A percentile compares a stretch with the other conserved stretches of the same genome.
Conservation (phyloP, 2,888 invertebrate genomes). For the Salticus scenicus region DNA sequence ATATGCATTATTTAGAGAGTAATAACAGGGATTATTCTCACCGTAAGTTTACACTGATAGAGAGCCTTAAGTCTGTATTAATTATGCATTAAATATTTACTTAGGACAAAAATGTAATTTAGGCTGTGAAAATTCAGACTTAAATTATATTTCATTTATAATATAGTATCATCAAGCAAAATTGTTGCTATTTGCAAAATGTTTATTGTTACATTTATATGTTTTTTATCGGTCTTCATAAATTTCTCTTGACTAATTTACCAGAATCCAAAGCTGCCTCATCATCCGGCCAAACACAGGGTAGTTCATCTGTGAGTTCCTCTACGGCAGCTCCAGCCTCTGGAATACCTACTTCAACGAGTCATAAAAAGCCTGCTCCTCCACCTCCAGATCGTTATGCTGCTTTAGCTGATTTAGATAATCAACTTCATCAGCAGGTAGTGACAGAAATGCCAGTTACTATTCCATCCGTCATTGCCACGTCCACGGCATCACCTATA, state of each 20-base stretch:
- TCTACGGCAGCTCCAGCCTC: not conserved
- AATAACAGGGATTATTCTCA: no score
- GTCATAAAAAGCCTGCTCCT: conserved; percentile 61
- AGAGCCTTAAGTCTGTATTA: no score
- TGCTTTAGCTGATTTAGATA: conserved; percentile 62
- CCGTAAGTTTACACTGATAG: no score
- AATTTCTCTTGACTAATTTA: not conserved
- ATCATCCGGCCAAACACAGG: conserved; percentile 34
- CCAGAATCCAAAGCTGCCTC: conserved; percentile 17
- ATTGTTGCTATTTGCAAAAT: no score
- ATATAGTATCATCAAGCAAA: no score
- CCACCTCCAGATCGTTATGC: conserved; percentile 68
- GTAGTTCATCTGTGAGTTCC: conserved; percentile 33
- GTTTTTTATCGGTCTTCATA: not conserved
- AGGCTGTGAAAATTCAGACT: no score
- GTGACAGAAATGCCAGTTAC: conserved; percentile 22
- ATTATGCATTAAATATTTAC: no score
- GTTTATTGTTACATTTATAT: no score
- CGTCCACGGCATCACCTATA: conserved; percentile 25
- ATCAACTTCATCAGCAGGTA: conserved; percentile 53
- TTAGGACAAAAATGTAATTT: no score
- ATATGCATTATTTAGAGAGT: no score
- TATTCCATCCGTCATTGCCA: conserved; percentile 34
- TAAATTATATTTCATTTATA: no score
- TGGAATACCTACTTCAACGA: not conserved